These are phyloP conservation scores for Acleris holmiana DNA, from an alignment of 2,888 invertebrate genomes.

Conservation along the genomic window DNA sequence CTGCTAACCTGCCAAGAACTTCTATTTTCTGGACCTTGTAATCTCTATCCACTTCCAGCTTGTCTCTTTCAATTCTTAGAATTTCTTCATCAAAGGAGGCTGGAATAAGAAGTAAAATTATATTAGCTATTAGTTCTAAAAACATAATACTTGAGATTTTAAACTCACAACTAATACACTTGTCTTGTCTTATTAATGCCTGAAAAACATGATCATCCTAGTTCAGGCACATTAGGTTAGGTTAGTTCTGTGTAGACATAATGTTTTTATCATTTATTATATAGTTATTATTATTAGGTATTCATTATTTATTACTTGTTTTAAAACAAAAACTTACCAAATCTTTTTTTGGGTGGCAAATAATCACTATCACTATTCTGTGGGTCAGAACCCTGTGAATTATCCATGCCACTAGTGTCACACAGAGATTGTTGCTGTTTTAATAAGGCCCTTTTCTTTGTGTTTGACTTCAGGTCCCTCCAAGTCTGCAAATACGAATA, in stretches of 20 bases:
- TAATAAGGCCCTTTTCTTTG: constrained; percentile 45
- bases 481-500: constrained; percentile 46
- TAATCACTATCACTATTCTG: constrained; percentile 42
- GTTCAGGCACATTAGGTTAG: too few relatives aligned
- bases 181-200: too few relatives aligned
- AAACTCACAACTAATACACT: not conserved
- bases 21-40: constrained; percentile 52
- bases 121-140: too few relatives aligned
- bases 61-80: constrained; percentile 52
- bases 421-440: constrained; percentile 44
- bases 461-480: constrained; percentile 50
- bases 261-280: too few relatives aligned
- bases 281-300: too few relatives aligned
- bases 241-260: too few relatives aligned
- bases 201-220: too few relatives aligned
- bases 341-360: constrained; percentile 41
- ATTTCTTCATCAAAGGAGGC: constrained; percentile 52
- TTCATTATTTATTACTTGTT: too few relatives aligned
- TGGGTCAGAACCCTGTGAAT: constrained; percentile 37
- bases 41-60: constrained; percentile 52
- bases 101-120: constrained; percentile 22
- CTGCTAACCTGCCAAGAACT: constrained; percentile 46
- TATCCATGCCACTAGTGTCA: constrained; percentile 46
- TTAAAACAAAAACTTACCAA: constrained; percentile 40
- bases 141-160: not conserved